A percentile compares a stretch with the other conserved stretches of the same genome.
Evolutionary conservation across 2,888 invertebrate genomes (phyloP).

Genomic region (Proisotoma minuta): DNA sequence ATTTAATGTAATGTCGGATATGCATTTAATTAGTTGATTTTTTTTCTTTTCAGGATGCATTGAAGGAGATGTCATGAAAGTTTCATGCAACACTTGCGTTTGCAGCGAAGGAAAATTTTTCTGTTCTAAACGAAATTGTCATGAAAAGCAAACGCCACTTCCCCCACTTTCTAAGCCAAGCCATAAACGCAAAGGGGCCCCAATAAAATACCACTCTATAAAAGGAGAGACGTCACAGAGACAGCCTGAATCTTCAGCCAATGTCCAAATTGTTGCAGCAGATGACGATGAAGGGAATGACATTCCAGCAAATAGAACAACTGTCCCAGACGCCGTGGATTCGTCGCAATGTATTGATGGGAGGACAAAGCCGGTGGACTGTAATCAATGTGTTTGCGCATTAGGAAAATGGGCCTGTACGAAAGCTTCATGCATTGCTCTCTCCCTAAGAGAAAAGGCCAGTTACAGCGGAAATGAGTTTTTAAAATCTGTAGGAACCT

Average conservation of each 20-base stretch:
- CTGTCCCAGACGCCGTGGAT: constrained; percentile 13
- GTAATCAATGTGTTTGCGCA: constrained; percentile 45
- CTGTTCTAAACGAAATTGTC: constrained; percentile 47
- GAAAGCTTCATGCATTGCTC: constrained; percentile 42
- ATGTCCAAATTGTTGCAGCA: constrained; percentile 4
- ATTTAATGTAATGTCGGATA: background rate
- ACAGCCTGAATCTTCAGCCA: background rate
- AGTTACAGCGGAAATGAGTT: constrained; percentile 42
- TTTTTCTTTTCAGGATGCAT: constrained; percentile 20
- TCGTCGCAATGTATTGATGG: constrained; percentile 37
- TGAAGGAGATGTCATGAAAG: constrained; percentile 32
- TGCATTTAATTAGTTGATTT: background rate
- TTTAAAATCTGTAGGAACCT: constrained; percentile 35
- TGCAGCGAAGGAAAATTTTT: constrained; percentile 46
- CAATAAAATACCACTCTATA: constrained; percentile 11
- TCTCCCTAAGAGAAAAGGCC: constrained; percentile 44
- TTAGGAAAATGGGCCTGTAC: constrained; percentile 45
- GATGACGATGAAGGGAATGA: constrained; percentile 17
- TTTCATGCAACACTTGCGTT: constrained; percentile 36
- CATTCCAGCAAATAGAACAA: constrained; percentile 11
- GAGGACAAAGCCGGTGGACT: constrained; percentile 42
- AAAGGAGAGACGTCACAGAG: background rate
- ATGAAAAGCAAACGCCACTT: constrained; percentile 25
- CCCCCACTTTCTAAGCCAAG: constrained; percentile 16
- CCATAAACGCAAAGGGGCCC: constrained; percentile 13